Evolutionary conservation across 2,888 invertebrate species (phyloP).

Genomic region (Dorcus parallelipipedus): DNA sequence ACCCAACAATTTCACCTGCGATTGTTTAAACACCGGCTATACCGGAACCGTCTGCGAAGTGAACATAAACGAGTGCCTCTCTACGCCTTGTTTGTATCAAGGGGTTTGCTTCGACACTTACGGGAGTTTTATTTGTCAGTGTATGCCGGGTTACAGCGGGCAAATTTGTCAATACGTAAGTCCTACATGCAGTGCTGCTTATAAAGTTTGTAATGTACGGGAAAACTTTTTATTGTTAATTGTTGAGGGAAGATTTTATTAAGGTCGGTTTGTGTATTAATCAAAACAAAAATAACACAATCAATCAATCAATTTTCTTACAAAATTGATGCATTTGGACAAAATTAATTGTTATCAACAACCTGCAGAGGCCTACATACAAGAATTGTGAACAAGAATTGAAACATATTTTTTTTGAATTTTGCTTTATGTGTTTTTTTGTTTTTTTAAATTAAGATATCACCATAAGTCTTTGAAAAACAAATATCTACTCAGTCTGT

Average conservation of each 20-base stretch:
- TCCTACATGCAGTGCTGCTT: constrained; percentile 6
- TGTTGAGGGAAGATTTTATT: background rate
- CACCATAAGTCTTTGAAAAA: background rate
- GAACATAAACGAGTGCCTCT: constrained; percentile 77
- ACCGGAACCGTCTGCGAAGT: constrained; percentile 69
- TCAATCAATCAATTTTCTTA: background rate
- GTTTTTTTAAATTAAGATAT: too few relatives aligned
- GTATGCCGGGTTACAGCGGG: constrained; percentile 75
- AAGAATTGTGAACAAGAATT: too few relatives aligned
- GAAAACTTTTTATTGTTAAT: background rate
- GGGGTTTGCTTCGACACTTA: constrained; percentile 81
- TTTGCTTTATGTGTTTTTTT: too few relatives aligned
- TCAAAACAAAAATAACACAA: background rate
- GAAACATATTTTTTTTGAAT: too few relatives aligned
- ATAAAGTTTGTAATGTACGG: background rate
- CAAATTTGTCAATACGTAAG: constrained; percentile 69
- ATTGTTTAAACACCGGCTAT: constrained; percentile 75
- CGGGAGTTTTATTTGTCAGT: constrained; percentile 76
- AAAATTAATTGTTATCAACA: too few relatives aligned
- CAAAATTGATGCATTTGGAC: too few relatives aligned
- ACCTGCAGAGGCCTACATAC: too few relatives aligned
- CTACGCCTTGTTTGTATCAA: constrained; percentile 67
- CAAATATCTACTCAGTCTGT: background rate
- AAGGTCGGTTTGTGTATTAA: too few relatives aligned
- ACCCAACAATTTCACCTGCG: constrained; percentile 72